Evolutionary conservation across 2,888 invertebrate species (phyloP).

Genomic region (Caenorhabditis sp.): DNA sequence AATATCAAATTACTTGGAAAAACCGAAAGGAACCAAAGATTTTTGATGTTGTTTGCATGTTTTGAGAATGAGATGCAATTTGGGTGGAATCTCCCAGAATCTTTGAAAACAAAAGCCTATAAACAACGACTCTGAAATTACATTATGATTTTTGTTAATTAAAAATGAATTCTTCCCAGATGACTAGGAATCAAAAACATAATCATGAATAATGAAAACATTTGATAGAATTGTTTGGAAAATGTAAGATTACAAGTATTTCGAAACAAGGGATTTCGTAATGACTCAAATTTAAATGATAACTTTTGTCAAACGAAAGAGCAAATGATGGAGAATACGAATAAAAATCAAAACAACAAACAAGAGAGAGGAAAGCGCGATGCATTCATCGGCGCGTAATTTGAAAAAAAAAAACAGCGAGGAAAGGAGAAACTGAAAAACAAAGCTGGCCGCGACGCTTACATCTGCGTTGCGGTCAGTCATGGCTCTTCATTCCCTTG

Average conservation of each 20-base stretch:
- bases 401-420: conserved; percentile 5
- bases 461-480: conserved; percentile 2
- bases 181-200: no score
- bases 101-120: not conserved
- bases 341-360: not conserved
- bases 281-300: not conserved
- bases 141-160: no score
- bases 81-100: not conserved
- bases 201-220: no score
- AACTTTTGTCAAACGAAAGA: not conserved
- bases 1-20: not conserved
- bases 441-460: conserved; percentile 3
- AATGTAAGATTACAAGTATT: no score
- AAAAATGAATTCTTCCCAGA: no score
- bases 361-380: not conserved
- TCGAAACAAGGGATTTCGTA: not conserved
- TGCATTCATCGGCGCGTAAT: conserved; percentile 5
- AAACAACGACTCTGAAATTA: no score
- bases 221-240: no score
- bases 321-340: not conserved
- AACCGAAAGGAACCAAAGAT: not conserved
- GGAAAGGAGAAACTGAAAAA: not conserved
- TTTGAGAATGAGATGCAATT: not conserved
- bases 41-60: not conserved
- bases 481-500: conserved; percentile 1